Evolutionary conservation across 2,113 vertebrate genomes (phyloP).

Genomic region (Lophura nycthemera): DNA sequence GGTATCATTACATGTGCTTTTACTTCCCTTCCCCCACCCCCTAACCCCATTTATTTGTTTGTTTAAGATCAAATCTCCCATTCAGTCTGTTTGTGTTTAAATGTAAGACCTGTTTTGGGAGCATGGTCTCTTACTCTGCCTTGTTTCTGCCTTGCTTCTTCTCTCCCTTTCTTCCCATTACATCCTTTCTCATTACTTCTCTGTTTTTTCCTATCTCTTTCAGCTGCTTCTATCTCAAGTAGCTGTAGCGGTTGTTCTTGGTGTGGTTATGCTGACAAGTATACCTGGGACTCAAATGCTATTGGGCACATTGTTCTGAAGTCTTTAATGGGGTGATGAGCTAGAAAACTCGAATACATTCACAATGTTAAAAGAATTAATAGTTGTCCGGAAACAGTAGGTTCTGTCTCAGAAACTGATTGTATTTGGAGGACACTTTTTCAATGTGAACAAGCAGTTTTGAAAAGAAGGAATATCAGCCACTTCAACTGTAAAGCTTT

Average conservation of each 20-base stretch:
- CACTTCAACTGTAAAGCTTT: not conserved
- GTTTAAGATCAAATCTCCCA: not conserved
- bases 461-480: not conserved
- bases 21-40: not conserved
- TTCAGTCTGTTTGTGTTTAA: not conserved
- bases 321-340: fast-evolving
- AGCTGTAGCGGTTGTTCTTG: fast-evolving
- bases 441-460: not conserved
- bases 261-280: not conserved
- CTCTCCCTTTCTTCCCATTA: not conserved
- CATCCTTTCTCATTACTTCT: not conserved
- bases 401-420: not conserved
- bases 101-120: not conserved
- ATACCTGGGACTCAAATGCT: not conserved
- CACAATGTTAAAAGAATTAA: not conserved
- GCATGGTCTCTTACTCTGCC: not conserved
- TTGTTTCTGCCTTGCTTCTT: not conserved
- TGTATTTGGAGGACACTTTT: not conserved
- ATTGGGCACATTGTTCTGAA: fast-evolving
- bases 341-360: not conserved
- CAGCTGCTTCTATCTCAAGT: not conserved
- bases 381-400: not conserved
- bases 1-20: not conserved
- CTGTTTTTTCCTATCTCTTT: not conserved
- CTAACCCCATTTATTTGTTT: not conserved